A percentile compares a stretch with the other conserved stretches of the same genome.
Conservation (phyloP, 1,140 invertebrate genomes). For the Anadara kagoshimensis region DNA sequence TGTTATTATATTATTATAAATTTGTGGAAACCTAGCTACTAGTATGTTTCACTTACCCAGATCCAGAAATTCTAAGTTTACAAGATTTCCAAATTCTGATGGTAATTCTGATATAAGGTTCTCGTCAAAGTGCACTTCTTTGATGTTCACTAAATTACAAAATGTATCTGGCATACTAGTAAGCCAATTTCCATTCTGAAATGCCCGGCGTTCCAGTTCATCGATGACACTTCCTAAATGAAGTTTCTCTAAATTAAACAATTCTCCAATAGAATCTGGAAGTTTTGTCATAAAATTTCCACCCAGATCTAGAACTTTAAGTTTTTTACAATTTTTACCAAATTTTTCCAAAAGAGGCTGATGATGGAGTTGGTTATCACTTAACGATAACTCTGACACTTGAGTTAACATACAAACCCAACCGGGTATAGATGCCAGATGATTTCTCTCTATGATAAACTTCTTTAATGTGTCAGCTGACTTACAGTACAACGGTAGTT, state of each 20-base stretch:
- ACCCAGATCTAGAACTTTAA: constrained; percentile 55
- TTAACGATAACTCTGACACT: constrained; percentile 54
- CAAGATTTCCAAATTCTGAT: constrained; percentile 57
- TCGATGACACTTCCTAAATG: constrained; percentile 64
- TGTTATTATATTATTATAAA: no score
- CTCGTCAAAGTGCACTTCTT: constrained; percentile 61
- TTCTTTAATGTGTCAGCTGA: constrained; percentile 51
- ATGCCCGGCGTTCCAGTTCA: constrained; percentile 61
- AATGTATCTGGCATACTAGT: constrained; percentile 56
- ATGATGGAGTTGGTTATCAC: constrained; percentile 57
- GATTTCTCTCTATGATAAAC: constrained; percentile 58
- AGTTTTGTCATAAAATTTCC: constrained; percentile 61
- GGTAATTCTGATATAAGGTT: constrained; percentile 64
- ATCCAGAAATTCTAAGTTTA: constrained; percentile 61
- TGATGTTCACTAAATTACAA: constrained; percentile 50
- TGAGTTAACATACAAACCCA: constrained; percentile 54
- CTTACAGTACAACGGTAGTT: constrained; percentile 48
- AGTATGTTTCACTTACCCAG: constrained; percentile 46
- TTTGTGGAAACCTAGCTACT: no score
- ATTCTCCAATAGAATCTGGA: constrained; percentile 52
- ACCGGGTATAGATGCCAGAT: constrained; percentile 46
- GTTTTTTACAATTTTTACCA: constrained; percentile 43
- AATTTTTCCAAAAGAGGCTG: constrained; percentile 52
- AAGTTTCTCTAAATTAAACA: constrained; percentile 56
- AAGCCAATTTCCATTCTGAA: constrained; percentile 69